These are phyloP conservation scores for Phainopepla nitens DNA, from an alignment of 2,113 vertebrate species.

Conservation along the genomic window DNA sequence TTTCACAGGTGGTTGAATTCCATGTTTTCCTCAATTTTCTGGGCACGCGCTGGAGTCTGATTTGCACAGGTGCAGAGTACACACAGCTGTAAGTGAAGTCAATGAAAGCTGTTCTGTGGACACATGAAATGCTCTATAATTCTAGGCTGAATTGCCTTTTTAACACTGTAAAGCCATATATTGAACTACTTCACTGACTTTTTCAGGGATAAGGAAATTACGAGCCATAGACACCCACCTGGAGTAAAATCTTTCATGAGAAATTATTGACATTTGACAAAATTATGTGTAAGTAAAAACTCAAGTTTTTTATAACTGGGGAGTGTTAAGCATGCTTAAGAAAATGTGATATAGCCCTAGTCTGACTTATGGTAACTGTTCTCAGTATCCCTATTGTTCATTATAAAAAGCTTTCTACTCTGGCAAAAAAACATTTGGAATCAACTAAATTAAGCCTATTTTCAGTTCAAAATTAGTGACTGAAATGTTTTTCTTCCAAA, in stretches of 20 bases:
- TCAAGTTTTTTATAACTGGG: neutral
- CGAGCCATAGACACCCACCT: neutral
- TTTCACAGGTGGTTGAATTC: constrained; percentile 19
- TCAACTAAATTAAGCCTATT: neutral
- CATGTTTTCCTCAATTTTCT: neutral
- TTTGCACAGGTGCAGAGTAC: constrained; percentile 50
- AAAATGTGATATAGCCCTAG: neutral
- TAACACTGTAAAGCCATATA: neutral
- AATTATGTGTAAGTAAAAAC: neutral
- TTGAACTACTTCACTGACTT: neutral
- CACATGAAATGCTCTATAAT: neutral
- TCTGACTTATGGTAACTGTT: neutral
- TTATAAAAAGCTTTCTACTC: neutral
- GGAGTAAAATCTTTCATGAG: neutral
- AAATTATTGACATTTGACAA: neutral
- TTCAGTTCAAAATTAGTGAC: neutral
- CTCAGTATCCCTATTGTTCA: neutral
- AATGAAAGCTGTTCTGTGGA: neutral
- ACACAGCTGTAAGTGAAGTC: constrained; percentile 41
- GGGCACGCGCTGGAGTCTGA: neutral
- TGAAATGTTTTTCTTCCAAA: constrained; percentile 5
- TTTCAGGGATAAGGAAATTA: neutral
- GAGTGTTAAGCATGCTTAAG: neutral
- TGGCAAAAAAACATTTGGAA: neutral
- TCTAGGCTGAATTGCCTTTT: neutral